A percentile compares a stretch with the other conserved stretches of the same genome.
These are phyloP conservation scores for Cassiopea andromeda DNA, from an alignment of 30 jellyfish, hydroid and myxozoan species.

Conservation along the genomic window DNA sequence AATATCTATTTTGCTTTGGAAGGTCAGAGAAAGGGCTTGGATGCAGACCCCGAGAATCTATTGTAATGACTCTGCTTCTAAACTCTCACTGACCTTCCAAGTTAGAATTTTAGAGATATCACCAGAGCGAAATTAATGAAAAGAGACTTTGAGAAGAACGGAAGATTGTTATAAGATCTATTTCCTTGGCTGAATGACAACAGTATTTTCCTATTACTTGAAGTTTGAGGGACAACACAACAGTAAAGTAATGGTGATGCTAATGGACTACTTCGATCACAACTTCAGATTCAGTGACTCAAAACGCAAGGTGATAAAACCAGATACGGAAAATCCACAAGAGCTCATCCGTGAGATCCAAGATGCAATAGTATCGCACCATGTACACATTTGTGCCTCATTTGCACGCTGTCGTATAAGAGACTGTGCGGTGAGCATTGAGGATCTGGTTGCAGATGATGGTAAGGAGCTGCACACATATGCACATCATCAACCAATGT, in stretches of 20 bases:
- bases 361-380: constrained; percentile 65
- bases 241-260: constrained; percentile 75
- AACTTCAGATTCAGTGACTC: constrained; percentile 79
- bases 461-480: constrained; percentile 35
- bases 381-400: constrained; percentile 60
- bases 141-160: no score
- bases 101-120: no score
- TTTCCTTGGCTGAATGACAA: no score
- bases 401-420: constrained; percentile 73
- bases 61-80: no score
- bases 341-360: constrained; percentile 63
- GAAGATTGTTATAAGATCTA: no score
- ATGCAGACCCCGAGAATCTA: no score
- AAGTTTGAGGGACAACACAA: constrained; percentile 72
- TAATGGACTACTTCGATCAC: constrained; percentile 80
- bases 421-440: constrained; percentile 70
- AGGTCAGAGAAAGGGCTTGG: no score
- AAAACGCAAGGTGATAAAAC: constrained; percentile 37
- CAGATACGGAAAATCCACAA: constrained; percentile 57
- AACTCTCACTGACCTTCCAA: no score
- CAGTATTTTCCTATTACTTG: not conserved
- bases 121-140: no score
- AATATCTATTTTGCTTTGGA: no score
- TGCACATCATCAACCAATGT: constrained; percentile 72
- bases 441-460: constrained; percentile 53